Base-by-base conservation (phyloP, 1,140 invertebrate genomes). In the Holotrichia oblita region DNA sequence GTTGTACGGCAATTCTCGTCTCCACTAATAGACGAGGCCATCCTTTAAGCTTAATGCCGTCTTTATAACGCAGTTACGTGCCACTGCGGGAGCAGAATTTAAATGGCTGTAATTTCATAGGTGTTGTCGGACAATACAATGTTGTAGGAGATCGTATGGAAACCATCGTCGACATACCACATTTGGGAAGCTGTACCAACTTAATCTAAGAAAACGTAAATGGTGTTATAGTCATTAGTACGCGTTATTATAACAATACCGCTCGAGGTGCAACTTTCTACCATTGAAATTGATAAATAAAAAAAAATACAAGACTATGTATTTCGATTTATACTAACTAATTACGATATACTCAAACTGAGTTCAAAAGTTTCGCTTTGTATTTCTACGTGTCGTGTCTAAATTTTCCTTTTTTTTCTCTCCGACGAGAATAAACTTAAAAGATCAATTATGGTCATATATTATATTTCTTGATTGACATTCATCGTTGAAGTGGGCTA, bases 41-140 rank as follows among this genome's bases (percentile, higher is more conserved):
- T 69, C 22, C 61, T 69, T 69, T 69, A 24, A 34, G 61, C 61
- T 69, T 69, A 69, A 69, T 69, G 61, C 27, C 61, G 61, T 69
- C 61, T 69, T 69, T 69, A 69, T 69, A 69, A 69, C 61, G 61
- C 22, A 69, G 61, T 69, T 69, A 69, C 22, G 27, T 22, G 48
- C 61, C 20, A 22, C 61, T 24, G 61, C 22, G 61, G 61, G 20
- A 69, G 61, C 22, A 69, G 61, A 69, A 69, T 69, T 69, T 69
- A 69, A 69, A 34, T 69, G 61, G 22, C 61, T 69, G 22, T 69
- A 69, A 69, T 69, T 69, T 69, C 61, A 69, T 69, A 69, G 61
- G 61, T 69, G 61, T 14, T 69, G 61, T 69, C 22, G 22, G 61
- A 20, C 22, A 69, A 20, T 10, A 14, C 22, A 55, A 14, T 14